phyloP scores from a whole-genome alignment of 2,797 vertebrate genomes.

The Esox lucius region DNA sequence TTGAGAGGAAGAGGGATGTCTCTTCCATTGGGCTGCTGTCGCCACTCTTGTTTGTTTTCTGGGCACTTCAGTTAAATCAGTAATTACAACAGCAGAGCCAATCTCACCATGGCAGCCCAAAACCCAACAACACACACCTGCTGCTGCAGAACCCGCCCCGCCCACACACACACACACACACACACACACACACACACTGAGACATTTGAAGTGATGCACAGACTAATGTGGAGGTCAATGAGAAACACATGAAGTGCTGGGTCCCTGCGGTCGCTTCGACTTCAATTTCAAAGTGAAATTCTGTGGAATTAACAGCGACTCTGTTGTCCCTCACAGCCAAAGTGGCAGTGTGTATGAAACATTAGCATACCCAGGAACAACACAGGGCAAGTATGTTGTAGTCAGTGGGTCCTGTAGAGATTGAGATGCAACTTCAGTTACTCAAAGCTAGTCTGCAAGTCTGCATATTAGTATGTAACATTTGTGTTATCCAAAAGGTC shows the following conservation, averaged over 20 bases:
- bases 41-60: constrained; percentile 72
- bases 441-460: too few relatives aligned
- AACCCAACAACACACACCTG: constrained; percentile 73
- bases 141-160: constrained; percentile 53
- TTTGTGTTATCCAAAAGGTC: too few relatives aligned
- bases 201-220: constrained; percentile 44
- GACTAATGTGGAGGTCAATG: constrained; percentile 58
- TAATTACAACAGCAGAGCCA: constrained; percentile 76
- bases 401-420: too few relatives aligned
- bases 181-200: constrained; percentile 12
- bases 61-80: constrained; percentile 78
- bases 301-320: constrained; percentile 44
- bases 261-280: not conserved
- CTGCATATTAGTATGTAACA: too few relatives aligned
- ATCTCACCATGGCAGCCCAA: constrained; percentile 63
- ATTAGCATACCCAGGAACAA: too few relatives aligned
- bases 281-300: constrained; percentile 49
- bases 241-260: constrained; percentile 36
- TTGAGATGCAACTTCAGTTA: too few relatives aligned
- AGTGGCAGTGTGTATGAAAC: constrained; percentile 11
- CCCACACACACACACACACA: constrained; percentile 38
- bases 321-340: constrained; percentile 30
- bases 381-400: too few relatives aligned
- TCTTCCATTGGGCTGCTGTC: constrained; percentile 17
- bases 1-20: constrained; percentile 4